Evolutionary conservation across 2,113 vertebrate genomes (phyloP), one percentile per base, ranked within the genome.

Genomic region (Sebastes fasciatus): DNA sequence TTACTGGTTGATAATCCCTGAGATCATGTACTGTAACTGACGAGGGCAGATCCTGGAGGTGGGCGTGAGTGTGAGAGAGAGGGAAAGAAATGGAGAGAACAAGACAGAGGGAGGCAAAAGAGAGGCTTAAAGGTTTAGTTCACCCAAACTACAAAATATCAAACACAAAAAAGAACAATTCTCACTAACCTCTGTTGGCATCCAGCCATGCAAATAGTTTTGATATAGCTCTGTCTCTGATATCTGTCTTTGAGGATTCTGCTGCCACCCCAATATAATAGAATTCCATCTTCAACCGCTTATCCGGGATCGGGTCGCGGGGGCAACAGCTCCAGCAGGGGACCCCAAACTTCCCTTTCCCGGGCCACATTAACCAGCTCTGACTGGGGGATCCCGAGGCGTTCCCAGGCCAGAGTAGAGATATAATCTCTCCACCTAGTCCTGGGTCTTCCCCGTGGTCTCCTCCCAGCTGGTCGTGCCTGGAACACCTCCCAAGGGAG

Each of bases 1-100:
- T 91, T 95, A 92, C 76, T 52, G 75, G 86, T 91, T 92, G 95
- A 93, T 92, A 78, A 88, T 91, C 74, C 92, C 94, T 91, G 94
- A 95, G 90, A 93, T 93, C 86, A 86, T 91, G 55, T 91, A 61
- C 77, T 65, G 93, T 89, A 93, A 94, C 74, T 81, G 69, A 57
- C 16, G 23, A 49, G 64, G 65, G 34, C 66, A 45, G 58, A 79
- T 71, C n/a, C 63, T 34, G 67, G 77, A 0, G 42, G 68, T 69
- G 89, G 84, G 85, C 9, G 58, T 74, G 43, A 61, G 80, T 71
- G 77, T 48, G 88, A 82, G 74, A 76, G 70, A 19, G 9, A 49
- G 45, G 60, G 34, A 54, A 14, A 21, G 12, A 45, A 40, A 73
- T 5, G 9, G 8, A 79, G 64, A 40, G 55, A 67, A 14, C 6